Percentiles rank a stretch among this genome's conserved stretches.
phyloP scores from a whole-genome alignment of 2,797 vertebrate species.

The Perodicticus potto region DNA sequence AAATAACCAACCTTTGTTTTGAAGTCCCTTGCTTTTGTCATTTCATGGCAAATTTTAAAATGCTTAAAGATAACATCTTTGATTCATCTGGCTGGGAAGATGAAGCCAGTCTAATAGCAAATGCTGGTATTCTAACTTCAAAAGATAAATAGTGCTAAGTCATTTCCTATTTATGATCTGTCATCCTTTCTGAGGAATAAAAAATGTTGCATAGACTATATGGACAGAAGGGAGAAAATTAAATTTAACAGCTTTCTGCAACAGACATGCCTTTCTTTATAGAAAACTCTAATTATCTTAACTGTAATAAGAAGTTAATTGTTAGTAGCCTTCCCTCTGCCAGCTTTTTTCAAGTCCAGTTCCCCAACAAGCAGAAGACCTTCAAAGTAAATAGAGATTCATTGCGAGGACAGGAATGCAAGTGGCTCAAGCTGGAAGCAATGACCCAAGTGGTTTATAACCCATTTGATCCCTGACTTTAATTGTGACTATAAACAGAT shows the following conservation, averaged over 20 bases:
- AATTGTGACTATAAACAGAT: constrained; percentile 55
- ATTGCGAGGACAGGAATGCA: neutral
- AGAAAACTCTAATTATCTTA: constrained; percentile 76
- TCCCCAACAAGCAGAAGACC: constrained; percentile 56
- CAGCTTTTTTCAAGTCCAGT: constrained; percentile 56
- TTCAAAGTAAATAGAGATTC: constrained; percentile 71
- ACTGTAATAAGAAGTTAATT: constrained; percentile 77
- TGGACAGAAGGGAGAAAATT: constrained; percentile 66
- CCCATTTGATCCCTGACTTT: neutral
- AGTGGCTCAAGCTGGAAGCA: constrained; percentile 25
- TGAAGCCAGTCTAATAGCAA: constrained; percentile 62
- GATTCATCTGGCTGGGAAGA: constrained; percentile 57
- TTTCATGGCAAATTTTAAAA: constrained; percentile 74
- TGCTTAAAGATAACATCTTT: constrained; percentile 71
- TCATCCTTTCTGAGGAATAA: constrained; percentile 58
- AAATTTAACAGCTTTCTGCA: constrained; percentile 74
- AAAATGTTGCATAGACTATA: constrained; percentile 47
- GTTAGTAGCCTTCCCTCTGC: constrained; percentile 67
- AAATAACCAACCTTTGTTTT: constrained; percentile 73
- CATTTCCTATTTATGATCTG: constrained; percentile 62
- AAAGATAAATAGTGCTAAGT: constrained; percentile 67
- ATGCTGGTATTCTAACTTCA: constrained; percentile 58
- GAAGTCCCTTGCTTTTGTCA: constrained; percentile 64
- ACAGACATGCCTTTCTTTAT: constrained; percentile 70
- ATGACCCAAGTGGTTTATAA: constrained; percentile 29